Base-by-base conservation (phyloP, 2,797 vertebrate genomes). In the Xenentodon cancila region DNA sequence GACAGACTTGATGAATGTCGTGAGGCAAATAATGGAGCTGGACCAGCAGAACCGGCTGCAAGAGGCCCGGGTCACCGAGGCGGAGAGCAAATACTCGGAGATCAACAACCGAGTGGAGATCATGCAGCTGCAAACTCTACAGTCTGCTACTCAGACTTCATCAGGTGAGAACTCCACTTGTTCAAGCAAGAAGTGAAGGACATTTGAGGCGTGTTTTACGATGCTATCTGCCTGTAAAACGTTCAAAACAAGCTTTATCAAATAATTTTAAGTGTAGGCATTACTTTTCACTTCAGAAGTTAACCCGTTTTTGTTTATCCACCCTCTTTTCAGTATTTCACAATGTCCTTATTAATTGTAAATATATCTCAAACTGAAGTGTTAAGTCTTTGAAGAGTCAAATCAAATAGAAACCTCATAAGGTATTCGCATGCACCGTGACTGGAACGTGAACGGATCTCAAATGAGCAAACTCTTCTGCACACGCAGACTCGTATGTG, bases 101-200 rank as follows among this genome's bases (percentile, higher is more conserved):
- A 96, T 99, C 88, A 96, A 97, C 93, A 97, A 94, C 91, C 95
- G 96, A 9, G 93, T 99, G 1, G 95, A 96, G 80, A 97, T 97
- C 88, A 96, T 98, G 94, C 97, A 98, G 81, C 92, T 99, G 1
- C 97, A 99, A 73, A 95, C 96, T 0, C 94, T 95, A 0, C 96
- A 98, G 85, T 95, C 94, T 0, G 90, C 95, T 49, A 94, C 96
- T 0, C 96, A 98, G 60, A 97, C 95, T 12, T 96, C 96, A 0
- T 94, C 95, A 93, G 96, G 97, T 99, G 94, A 96, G 95, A 37
- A 15, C 40, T 21, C 13, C 12, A 72, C 50, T 5, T 21, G 30
- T 6, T 30, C 30, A 30, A 30, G 5, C 25, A 25, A 25, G 25
- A 25, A 25, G 25, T 25, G 25, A 25, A 25, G 3, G 25, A 25